Conservation (phyloP, 2,888 invertebrate genomes). For the Pyrrhosoma nymphula region DNA sequence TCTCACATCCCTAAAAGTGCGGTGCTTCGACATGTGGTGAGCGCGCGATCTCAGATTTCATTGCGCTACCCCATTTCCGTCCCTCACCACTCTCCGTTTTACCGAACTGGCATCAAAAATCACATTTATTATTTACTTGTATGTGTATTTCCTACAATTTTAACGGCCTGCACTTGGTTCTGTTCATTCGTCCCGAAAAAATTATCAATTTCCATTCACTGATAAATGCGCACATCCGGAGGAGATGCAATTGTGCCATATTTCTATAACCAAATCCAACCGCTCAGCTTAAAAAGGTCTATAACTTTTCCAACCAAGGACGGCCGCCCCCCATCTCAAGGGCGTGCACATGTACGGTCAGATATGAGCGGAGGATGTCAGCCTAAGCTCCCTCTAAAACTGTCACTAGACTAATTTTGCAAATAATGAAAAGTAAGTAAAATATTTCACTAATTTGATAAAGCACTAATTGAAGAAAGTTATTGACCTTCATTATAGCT, state of each 20-base stretch:
- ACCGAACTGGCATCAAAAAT: neutral
- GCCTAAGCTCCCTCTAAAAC: no score
- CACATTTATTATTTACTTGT: neutral
- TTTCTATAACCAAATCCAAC: neutral
- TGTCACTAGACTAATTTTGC: no score
- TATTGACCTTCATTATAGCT: no score
- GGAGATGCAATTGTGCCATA: neutral
- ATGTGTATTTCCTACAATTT: neutral
- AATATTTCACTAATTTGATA: no score
- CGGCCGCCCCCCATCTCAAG: no score
- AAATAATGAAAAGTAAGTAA: no score
- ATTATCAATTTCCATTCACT: neutral
- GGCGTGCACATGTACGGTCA: no score
- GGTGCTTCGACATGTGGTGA: neutral
- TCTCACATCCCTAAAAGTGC: neutral
- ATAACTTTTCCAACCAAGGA: no score
- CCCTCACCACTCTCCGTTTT: neutral
- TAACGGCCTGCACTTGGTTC: neutral
- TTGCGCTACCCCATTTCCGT: neutral
- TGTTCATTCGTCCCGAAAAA: neutral
- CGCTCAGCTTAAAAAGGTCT: no score
- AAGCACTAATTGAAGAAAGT: no score
- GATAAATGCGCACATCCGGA: neutral
- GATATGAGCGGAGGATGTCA: no score
- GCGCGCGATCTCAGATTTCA: neutral